Evolutionary conservation across 2,888 invertebrate species (phyloP).

Genomic region (Yponomeuta plumbellus): DNA sequence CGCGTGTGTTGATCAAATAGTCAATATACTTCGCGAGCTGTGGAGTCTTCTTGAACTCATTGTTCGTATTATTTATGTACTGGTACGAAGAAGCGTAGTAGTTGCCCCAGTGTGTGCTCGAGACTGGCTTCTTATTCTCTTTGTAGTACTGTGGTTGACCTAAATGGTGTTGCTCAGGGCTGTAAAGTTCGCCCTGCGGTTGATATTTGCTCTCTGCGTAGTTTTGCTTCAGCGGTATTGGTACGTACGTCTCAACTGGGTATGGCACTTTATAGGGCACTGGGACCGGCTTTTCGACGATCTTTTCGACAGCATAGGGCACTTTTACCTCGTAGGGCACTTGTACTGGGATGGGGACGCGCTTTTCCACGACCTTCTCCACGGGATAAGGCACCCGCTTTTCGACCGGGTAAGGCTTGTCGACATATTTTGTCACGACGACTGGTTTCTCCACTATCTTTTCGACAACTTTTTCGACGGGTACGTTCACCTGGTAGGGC

Average conservation of each 20-base stretch:
- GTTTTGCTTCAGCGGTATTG: neutral
- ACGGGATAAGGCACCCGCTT: conserved; percentile 64
- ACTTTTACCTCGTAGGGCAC: conserved; percentile 70
- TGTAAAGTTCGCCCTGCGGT: conserved; percentile 32
- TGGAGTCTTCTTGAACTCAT: conserved; percentile 26
- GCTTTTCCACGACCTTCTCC: conserved; percentile 71
- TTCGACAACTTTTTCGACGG: conserved; percentile 66
- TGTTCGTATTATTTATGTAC: conserved; percentile 43
- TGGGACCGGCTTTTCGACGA: conserved; percentile 73
- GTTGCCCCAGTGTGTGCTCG: conserved; percentile 42
- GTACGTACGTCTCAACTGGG: conserved; percentile 53
- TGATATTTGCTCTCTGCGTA: neutral
- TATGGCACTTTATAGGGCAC: conserved; percentile 71
- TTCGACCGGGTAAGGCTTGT: conserved; percentile 68
- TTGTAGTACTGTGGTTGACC: conserved; percentile 22
- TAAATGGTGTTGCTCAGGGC: conserved; percentile 29
- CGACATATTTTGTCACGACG: conserved; percentile 58
- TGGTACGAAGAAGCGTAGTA: conserved; percentile 59
- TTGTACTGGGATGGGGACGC: conserved; percentile 61
- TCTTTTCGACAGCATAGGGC: conserved; percentile 64
- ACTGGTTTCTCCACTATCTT: conserved; percentile 78
- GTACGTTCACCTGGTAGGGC: conserved; percentile 47
- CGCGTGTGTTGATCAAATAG: conserved; percentile 34
- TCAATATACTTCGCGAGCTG: conserved; percentile 35
- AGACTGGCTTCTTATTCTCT: conserved; percentile 19